Base-by-base conservation (phyloP, 2,797 vertebrate genomes). In the Neoniphon sammara region DNA sequence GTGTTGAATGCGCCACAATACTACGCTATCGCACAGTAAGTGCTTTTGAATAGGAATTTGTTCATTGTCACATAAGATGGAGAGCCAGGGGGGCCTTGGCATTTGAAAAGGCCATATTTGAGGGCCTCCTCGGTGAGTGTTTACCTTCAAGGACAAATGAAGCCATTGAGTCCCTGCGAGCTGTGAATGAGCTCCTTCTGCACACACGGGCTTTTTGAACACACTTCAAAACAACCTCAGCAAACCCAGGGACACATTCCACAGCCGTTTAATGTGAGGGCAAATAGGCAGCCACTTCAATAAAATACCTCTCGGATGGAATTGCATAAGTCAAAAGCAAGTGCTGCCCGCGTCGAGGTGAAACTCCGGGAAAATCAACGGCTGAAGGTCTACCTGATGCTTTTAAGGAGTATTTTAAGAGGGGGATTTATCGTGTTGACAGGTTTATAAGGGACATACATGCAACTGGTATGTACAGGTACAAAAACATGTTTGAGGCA, bases 181-280 rank as follows among this genome's bases (percentile, higher is more conserved):
- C 89, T 87, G 92, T 94, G 93, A 95, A 95, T 94, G 91, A 93
- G 91, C 90, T 91, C 92, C 91, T 94, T 94, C 91, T 94, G 85
- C 87, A 91, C 91, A 89, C 85, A 90, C 46, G 1, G 72, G 78
- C 90, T 92, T 92, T 93, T 89, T 92, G 81, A 92, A 91, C 87
- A 83, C 90, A 93, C 91, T 92, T 93, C 93, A 93, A 93, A 93
- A 92, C 90, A 92, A 92, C 92, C 92, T 93, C 91, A 89, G 91
- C 90, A 92, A 92, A 93, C 92, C 89, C 86, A 75, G 88, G 83
- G 83, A 93, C 85, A 79, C 91, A 94, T 94, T 93, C 94, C 93
- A 88, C 83, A 63, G 90, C 80, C 79, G 70, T 93, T 93, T 93
- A 93, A 93, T 93, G 93, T 89, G 88, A 91, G 86, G 91, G 93